Conservation (phyloP, 2,797 vertebrate genomes). For the Etheostoma perlongum region DNA sequence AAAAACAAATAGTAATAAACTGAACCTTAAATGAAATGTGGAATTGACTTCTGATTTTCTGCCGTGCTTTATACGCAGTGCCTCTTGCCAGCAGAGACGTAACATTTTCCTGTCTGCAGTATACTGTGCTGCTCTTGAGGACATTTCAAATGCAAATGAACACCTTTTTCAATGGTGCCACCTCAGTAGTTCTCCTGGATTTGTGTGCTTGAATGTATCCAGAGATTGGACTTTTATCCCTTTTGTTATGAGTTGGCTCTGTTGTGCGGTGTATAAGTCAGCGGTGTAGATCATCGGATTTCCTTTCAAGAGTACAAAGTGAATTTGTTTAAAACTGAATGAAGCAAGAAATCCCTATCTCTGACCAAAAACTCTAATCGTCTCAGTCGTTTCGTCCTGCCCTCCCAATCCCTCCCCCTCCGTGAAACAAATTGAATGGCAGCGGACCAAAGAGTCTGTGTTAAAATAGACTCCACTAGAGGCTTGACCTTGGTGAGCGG, state of each 20-base stretch:
- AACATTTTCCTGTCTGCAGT: constrained; percentile 16
- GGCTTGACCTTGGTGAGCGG: constrained; percentile 45
- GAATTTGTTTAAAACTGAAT: constrained; percentile 65
- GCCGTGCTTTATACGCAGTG: constrained; percentile 19
- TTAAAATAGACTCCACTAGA: constrained; percentile 29
- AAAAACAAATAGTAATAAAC: constrained; percentile 62
- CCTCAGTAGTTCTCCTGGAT: constrained; percentile 44
- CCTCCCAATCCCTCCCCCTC: constrained; percentile 15
- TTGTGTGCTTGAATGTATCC: constrained; percentile 50
- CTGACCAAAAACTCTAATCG: constrained; percentile 23
- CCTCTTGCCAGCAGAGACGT: constrained; percentile 25
- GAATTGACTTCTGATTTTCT: constrained; percentile 61
- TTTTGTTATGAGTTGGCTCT: constrained; percentile 59
- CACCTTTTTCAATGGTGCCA: constrained; percentile 39
- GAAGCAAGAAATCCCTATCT: constrained; percentile 42
- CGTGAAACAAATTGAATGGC: constrained; percentile 42
- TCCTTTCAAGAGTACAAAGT: constrained; percentile 64
- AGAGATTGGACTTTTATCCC: constrained; percentile 59
- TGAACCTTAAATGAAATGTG: constrained; percentile 52
- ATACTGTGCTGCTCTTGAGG: constrained; percentile 38
- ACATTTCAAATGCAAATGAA: constrained; percentile 64
- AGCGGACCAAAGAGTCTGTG: constrained; percentile 21
- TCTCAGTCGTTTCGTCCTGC: background rate
- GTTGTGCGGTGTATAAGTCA: constrained; percentile 44
- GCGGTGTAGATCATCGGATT: constrained; percentile 58